A percentile compares a stretch with the other conserved stretches of the same genome.
Conservation (phyloP, 2,888 invertebrate species). For the Allacma fusca region DNA sequence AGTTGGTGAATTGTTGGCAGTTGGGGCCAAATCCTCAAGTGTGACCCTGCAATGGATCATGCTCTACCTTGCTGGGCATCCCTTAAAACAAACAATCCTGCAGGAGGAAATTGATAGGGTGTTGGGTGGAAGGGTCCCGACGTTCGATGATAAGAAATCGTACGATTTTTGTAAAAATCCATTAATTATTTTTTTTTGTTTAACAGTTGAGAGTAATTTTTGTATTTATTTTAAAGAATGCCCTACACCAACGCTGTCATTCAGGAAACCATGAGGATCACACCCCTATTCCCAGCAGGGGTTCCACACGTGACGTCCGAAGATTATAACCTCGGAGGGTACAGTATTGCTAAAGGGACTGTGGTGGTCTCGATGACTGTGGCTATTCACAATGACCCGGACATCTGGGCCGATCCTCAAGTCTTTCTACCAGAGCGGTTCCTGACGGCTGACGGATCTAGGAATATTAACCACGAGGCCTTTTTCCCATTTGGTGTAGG, state of each 20-base stretch:
- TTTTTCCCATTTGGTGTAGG: constrained; percentile 14
- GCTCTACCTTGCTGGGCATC: constrained; percentile 15
- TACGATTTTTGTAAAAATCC: not conserved
- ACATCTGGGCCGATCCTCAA: constrained; percentile 6
- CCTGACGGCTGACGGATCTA: not conserved
- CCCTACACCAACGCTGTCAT: not conserved
- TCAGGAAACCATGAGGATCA: not conserved
- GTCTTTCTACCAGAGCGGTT: constrained; percentile 21
- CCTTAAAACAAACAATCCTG: not conserved
- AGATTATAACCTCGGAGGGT: not conserved
- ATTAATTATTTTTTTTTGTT: not conserved
- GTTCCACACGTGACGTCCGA: not conserved
- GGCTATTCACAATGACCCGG: constrained; percentile 9
- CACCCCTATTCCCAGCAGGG: not conserved
- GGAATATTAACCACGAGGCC: not conserved
- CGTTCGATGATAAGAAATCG: not conserved
- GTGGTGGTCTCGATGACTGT: not conserved
- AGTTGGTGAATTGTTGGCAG: constrained; percentile 13
- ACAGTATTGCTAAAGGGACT: not conserved
- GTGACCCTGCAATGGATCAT: not conserved
- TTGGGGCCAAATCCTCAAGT: not conserved
- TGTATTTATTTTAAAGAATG: not conserved
- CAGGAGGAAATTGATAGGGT: constrained; percentile 28
- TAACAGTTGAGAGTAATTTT: no score
- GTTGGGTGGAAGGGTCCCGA: not conserved